These are phyloP conservation scores for Tenthredo mesomela DNA, from an alignment of 2,888 invertebrate species.

Conservation along the genomic window DNA sequence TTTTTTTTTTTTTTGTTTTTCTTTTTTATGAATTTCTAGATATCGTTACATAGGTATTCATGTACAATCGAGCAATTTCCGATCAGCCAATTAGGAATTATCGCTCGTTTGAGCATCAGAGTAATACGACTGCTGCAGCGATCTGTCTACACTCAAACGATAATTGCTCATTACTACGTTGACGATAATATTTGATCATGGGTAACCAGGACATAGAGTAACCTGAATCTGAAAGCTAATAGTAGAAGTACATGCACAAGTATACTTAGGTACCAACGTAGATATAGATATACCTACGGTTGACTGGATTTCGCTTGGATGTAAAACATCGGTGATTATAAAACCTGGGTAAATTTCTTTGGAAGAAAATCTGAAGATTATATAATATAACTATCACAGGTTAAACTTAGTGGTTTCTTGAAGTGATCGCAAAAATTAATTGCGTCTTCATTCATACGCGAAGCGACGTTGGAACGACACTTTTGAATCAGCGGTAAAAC, in stretches of 20 bases:
- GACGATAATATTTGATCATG: background rate
- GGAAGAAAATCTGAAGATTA: background rate
- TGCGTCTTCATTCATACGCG: background rate
- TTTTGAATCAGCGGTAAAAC: background rate
- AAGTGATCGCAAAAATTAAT: background rate
- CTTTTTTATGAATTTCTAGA: background rate
- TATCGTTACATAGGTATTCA: background rate
- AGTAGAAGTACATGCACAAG: background rate
- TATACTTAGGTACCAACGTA: background rate
- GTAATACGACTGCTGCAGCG: background rate
- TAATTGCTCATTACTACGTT: background rate
- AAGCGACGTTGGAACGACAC: conserved; percentile 1
- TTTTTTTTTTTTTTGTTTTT: no score
- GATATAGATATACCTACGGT: background rate
- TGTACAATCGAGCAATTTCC: background rate
- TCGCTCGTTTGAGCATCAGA: background rate
- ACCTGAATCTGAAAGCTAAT: background rate
- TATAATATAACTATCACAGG: background rate
- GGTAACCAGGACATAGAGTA: background rate
- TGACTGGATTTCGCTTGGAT: background rate
- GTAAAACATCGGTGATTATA: background rate
- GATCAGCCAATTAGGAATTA: background rate
- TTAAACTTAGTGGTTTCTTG: background rate
- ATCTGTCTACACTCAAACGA: background rate
- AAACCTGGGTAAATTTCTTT: background rate